These are phyloP conservation scores for Selenia dentaria DNA, from an alignment of 2,888 invertebrate species.

Conservation along the genomic window DNA sequence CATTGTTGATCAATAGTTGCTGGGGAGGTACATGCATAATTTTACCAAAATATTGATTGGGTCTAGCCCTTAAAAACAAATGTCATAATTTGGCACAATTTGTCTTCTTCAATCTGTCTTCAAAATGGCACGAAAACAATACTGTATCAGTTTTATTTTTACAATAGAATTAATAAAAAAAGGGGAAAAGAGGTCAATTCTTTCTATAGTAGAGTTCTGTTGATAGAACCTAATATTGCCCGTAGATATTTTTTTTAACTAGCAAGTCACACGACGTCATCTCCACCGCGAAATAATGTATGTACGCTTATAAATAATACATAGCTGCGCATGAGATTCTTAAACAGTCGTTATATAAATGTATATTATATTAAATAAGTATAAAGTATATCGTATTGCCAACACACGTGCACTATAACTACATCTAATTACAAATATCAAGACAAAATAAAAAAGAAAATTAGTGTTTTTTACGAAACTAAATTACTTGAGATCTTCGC, in stretches of 20 bases:
- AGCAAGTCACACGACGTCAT: slow-evolving; percentile 44
- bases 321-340: slow-evolving; percentile 61
- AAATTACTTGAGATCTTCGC: slow-evolving; percentile 81
- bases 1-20: too few relatives aligned
- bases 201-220: too few relatives aligned
- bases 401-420: slow-evolving; percentile 75
- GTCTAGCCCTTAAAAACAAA: too few relatives aligned
- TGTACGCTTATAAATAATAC: slow-evolving; percentile 50
- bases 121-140: slow-evolving; percentile 47
- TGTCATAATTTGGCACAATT: slow-evolving; percentile 48
- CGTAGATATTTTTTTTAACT: neutral
- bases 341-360: slow-evolving; percentile 43
- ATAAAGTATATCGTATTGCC: slow-evolving; percentile 54
- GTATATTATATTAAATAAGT: slow-evolving; percentile 36
- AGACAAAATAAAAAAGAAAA: slow-evolving; percentile 45
- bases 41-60: too few relatives aligned
- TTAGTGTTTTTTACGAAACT: slow-evolving; percentile 51
- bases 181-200: too few relatives aligned
- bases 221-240: too few relatives aligned
- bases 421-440: slow-evolving; percentile 56
- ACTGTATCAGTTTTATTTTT: too few relatives aligned
- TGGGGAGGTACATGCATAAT: too few relatives aligned
- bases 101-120: slow-evolving; percentile 29
- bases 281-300: slow-evolving; percentile 26
- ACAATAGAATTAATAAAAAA: too few relatives aligned